Conservation (phyloP, 1,140 invertebrate species). For the Gryllus bimaculatus region DNA sequence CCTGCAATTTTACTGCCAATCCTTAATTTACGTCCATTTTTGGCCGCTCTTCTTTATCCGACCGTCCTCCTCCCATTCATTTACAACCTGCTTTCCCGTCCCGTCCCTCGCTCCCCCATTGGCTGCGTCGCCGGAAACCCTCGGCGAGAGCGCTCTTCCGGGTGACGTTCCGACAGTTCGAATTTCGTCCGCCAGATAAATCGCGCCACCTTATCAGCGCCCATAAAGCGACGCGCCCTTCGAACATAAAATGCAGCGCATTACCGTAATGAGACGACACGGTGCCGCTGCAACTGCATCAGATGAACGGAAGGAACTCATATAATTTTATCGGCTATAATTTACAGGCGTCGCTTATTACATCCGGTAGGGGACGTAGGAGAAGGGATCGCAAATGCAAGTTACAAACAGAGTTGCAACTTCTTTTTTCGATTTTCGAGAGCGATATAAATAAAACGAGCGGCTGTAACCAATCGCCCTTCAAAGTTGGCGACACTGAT, state of each 20-base stretch:
- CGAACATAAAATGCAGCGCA: not conserved
- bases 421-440: not conserved
- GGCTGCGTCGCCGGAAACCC: not conserved
- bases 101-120: too few species aligned
- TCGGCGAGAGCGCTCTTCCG: not conserved
- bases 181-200: not conserved
- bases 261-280: not conserved
- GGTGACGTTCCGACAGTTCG: not conserved
- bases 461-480: not conserved
- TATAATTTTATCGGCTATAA: not conserved
- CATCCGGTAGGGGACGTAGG: not conserved
- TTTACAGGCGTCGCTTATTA: not conserved
- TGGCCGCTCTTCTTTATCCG: too few species aligned
- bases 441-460: not conserved
- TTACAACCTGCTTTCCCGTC: too few species aligned
- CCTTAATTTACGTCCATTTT: too few species aligned
- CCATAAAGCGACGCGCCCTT: not conserved
- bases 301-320: not conserved
- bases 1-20: too few species aligned
- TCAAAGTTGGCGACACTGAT: not conserved
- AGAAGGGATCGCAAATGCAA: not conserved
- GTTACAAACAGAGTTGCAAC: not conserved
- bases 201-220: not conserved
- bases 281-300: not conserved
- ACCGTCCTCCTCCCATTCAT: too few species aligned